Conservation (phyloP, 2,888 invertebrate genomes). For the Patella caerulea region DNA sequence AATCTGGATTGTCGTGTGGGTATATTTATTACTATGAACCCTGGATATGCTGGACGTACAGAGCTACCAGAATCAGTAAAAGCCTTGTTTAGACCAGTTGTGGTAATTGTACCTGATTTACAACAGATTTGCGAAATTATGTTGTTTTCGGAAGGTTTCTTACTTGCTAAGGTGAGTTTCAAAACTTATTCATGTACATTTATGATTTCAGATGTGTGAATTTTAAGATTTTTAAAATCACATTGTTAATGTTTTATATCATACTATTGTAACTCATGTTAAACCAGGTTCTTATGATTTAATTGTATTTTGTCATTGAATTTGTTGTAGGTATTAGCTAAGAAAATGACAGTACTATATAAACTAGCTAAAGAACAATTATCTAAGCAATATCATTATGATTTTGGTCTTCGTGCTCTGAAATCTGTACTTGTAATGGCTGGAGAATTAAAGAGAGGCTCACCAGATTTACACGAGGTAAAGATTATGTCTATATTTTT, state of each 20-base stretch:
- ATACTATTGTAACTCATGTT: neutral
- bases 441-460: constrained; percentile 85
- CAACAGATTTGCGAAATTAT: constrained; percentile 94
- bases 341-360: constrained; percentile 94
- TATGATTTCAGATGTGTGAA: too few relatives aligned
- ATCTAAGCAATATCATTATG: constrained; percentile 93
- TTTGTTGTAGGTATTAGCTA: constrained; percentile 79
- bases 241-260: neutral
- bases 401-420: constrained; percentile 92
- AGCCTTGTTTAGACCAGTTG: constrained; percentile 90
- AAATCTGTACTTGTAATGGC: constrained; percentile 94
- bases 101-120: constrained; percentile 91
- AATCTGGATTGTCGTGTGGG: constrained; percentile 87
- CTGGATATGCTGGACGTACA: constrained; percentile 91
- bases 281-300: too few relatives aligned
- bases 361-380: constrained; percentile 88
- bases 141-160: constrained; percentile 91
- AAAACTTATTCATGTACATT: too few relatives aligned
- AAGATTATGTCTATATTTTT: neutral
- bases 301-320: neutral
- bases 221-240: neutral
- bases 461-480: constrained; percentile 83
- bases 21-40: constrained; percentile 96
- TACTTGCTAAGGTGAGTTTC: constrained; percentile 82
- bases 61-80: constrained; percentile 91